phyloP scores from a whole-genome alignment of 2,888 invertebrate genomes.

The Anticlea derivata region DNA sequence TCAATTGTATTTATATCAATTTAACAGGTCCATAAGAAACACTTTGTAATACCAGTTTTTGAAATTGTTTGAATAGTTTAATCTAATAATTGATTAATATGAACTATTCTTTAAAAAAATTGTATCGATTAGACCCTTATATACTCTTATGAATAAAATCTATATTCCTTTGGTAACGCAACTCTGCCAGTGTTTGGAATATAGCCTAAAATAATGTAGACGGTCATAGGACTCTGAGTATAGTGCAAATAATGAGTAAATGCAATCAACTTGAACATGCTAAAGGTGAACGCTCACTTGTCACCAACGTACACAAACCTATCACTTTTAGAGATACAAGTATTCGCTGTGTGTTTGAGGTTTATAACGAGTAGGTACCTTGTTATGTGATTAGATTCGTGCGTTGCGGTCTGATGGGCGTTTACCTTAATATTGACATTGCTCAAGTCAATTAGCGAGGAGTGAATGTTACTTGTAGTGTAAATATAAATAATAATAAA shows the following conservation, averaged over 20 bases:
- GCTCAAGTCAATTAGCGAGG: constrained; percentile 63
- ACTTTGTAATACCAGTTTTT: too few species aligned
- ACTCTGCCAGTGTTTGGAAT: constrained; percentile 6
- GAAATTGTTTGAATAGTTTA: too few species aligned
- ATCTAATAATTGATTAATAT: too few species aligned
- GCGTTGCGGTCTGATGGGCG: constrained; percentile 8
- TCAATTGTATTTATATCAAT: too few species aligned
- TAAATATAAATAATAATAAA: constrained; percentile 23
- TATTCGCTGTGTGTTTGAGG: too few species aligned
- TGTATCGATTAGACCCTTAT: not conserved
- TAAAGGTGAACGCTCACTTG: constrained; percentile 15
- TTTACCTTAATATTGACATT: constrained; percentile 38
- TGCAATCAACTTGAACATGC: constrained; percentile 23
- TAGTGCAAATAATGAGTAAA: constrained; percentile 34
- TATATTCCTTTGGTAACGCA: constrained; percentile 8
- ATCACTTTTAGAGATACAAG: too few species aligned
- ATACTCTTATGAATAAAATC: constrained; percentile 18
- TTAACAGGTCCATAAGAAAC: too few species aligned
- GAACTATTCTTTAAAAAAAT: too few species aligned
- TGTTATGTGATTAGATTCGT: not conserved
- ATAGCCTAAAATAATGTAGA: constrained; percentile 19
- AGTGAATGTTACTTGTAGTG: constrained; percentile 34
- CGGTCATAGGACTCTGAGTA: constrained; percentile 21
- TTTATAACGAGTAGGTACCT: too few species aligned
- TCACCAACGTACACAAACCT: constrained; percentile 1